phyloP scores from a whole-genome alignment of 2,113 vertebrate genomes.

The Actenoides lindsayi region DNA sequence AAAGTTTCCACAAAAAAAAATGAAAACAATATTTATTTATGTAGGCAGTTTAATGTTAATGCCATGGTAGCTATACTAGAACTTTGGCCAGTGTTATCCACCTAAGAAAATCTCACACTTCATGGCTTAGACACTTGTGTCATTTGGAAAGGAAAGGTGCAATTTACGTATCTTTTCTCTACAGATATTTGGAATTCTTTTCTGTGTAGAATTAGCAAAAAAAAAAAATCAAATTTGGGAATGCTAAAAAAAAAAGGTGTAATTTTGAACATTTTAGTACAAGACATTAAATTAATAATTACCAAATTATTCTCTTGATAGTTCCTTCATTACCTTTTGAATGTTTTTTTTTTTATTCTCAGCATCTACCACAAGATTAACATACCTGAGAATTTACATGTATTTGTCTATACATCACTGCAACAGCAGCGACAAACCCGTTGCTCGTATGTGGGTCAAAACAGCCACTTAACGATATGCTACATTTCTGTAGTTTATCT shows the following conservation, averaged over 20 bases:
- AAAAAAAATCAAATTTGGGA: not conserved
- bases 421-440: not conserved
- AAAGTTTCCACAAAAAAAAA: not conserved
- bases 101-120: not conserved
- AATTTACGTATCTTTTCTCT: not conserved
- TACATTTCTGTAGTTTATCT: constrained; percentile 6
- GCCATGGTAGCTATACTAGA: not conserved
- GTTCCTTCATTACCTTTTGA: not conserved
- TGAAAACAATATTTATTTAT: not conserved
- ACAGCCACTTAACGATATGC: not conserved
- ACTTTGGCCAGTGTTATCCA: not conserved
- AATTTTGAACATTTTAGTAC: not conserved
- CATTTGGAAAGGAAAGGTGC: not conserved
- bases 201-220: not conserved
- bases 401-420: not conserved
- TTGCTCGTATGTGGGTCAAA: not conserved
- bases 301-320: not conserved
- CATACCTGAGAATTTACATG: not conserved
- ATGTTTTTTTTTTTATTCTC: not conserved
- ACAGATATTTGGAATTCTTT: not conserved
- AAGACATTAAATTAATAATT: not conserved
- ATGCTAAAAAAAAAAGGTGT: not conserved
- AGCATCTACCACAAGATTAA: not conserved
- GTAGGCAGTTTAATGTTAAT: not conserved
- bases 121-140: not conserved